These are phyloP conservation scores for Battus philenor DNA, from an alignment of 1,140 invertebrate species.

Conservation along the genomic window DNA sequence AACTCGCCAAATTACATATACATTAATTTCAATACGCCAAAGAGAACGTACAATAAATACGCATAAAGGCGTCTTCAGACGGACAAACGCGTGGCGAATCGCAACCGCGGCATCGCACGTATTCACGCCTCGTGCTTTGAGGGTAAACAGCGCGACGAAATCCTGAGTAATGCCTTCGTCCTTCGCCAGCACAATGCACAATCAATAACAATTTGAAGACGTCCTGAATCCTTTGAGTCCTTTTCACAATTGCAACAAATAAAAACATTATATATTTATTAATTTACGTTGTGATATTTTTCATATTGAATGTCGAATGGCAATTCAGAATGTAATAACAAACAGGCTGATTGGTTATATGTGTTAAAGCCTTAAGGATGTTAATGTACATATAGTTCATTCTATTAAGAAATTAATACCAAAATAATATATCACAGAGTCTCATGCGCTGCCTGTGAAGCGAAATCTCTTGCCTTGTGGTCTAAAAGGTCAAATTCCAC, in stretches of 20 bases:
- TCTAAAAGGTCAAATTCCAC: background rate
- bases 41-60: background rate
- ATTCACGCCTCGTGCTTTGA: conserved; percentile 12
- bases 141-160: conserved; percentile 16
- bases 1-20: conserved; percentile 1
- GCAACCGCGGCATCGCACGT: conserved; percentile 4
- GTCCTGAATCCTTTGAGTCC: too few relatives aligned
- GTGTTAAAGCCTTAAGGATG: background rate
- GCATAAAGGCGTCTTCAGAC: conserved; percentile 1
- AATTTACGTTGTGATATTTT: too few relatives aligned
- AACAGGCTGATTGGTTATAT: background rate
- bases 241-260: too few relatives aligned
- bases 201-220: conserved; percentile 17
- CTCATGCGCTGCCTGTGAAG: background rate
- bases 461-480: too few relatives aligned
- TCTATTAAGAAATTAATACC: too few relatives aligned
- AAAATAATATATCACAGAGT: background rate
- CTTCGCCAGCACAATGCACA: conserved; percentile 12
- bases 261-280: too few relatives aligned
- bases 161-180: conserved; percentile 11
- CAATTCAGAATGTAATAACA: too few relatives aligned
- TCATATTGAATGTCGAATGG: too few relatives aligned
- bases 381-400: too few relatives aligned
- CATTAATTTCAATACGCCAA: conserved; percentile 2
- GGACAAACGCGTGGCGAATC: conserved; percentile 3